These are phyloP conservation scores for Agelaius phoeniceus DNA, from an alignment of 2,113 vertebrate genomes.

Conservation along the genomic window DNA sequence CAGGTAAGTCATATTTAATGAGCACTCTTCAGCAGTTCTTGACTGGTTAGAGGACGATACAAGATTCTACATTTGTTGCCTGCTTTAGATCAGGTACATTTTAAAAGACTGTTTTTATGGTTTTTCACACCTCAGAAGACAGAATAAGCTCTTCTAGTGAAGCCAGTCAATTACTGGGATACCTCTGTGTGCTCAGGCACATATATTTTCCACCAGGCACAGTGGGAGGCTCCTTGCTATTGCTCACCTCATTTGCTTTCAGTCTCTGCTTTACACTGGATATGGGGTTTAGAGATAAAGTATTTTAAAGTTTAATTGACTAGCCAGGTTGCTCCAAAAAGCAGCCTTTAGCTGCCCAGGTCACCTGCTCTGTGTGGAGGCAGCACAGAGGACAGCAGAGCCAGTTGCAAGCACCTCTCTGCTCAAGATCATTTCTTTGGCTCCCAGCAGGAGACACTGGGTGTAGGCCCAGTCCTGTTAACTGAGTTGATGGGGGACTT, in stretches of 20 bases:
- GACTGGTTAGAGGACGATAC: background rate
- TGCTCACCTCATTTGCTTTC: background rate
- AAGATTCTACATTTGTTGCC: background rate
- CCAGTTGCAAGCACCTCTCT: background rate
- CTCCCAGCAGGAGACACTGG: background rate
- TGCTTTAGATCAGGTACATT: background rate
- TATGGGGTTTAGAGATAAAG: background rate
- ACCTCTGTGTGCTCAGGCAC: background rate
- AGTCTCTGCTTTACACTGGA: background rate
- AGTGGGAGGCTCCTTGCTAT: background rate
- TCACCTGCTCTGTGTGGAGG: background rate
- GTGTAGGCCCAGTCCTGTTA: background rate
- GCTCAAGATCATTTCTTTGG: background rate
- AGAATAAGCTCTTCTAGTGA: background rate
- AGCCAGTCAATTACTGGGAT: background rate
- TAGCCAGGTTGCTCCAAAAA: background rate
- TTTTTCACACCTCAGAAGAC: background rate
- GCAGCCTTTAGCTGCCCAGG: background rate
- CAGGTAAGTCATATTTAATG: conserved; percentile 67
- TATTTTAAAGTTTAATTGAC: background rate
- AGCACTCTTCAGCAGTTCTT: background rate
- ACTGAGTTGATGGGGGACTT: background rate
- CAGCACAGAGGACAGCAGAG: background rate
- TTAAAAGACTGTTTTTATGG: background rate
- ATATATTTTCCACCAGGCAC: background rate